Evolutionary conservation across 2,888 invertebrate genomes (phyloP), one percentile per base, ranked within the genome.

Genomic region (Tachina fera): DNA sequence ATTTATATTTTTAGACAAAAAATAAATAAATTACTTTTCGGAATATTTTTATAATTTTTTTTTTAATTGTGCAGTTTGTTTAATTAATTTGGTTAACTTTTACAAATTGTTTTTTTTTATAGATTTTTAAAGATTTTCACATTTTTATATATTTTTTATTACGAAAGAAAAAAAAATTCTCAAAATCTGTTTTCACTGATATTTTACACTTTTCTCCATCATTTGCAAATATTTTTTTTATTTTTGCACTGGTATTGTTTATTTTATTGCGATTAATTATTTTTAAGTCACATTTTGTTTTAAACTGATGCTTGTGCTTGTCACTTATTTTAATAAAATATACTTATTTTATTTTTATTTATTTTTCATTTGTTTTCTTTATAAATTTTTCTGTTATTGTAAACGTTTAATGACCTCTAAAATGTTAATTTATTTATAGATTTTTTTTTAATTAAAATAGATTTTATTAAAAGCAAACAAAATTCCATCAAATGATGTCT

Each of bases 211-310:
- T 51, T n/a, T 31, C 9, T 58, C 58, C 8, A 5, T 58, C 8
- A 5, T 58, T 58, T 19, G 8, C 11, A 4, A 31, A 58, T 4
- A 13, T 31, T 41, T 60, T 60, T 39, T 60, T 41, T 61, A 39
- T 8, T 13, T 41, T 65, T 65, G 13, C 5, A 19, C 19, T 19
- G 13, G 22, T 13, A 43, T 39, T 43, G 16, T 63, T 43, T 63
- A 14, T 56, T n/a, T 51, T 58, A 45, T 16, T 72, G 51, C 13
- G 41, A 60, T 22, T 53, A 70, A 41, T 60, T 61, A 19, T 83
- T 77, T 83, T 53, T 47, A 63, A 84, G 74, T 84, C 79, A 76
- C 71, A 78, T 84, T 81, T 84, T 75, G 76, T 49, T 11, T 61
- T 22, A 61, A 39, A 61, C 11, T 56, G 31, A 39, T 9, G 9